These are phyloP conservation scores for Serranus cabrilla DNA, from an alignment of 2,797 vertebrate genomes.

Conservation along the genomic window DNA sequence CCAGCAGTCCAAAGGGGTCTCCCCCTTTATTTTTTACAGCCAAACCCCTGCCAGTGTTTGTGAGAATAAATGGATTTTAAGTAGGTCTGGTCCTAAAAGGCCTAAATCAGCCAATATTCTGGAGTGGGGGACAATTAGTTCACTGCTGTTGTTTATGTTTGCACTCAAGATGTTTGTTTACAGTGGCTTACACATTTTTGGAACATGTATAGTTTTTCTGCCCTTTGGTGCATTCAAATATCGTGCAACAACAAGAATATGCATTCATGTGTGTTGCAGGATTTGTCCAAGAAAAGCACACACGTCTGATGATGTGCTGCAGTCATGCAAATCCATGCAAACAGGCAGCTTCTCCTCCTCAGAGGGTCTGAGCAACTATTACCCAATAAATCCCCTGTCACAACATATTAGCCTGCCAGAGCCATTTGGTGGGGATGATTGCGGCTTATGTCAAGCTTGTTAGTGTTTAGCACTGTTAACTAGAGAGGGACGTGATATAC, in stretches of 20 bases:
- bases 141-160: constrained; percentile 13
- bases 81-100: constrained; percentile 31
- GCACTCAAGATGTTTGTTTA: constrained; percentile 10
- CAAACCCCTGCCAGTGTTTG: constrained; percentile 44
- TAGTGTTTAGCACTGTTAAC: constrained; percentile 75
- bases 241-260: not conserved
- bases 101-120: constrained; percentile 13
- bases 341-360: constrained; percentile 48
- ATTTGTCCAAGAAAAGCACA: not conserved
- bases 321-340: constrained; percentile 57
- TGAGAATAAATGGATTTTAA: constrained; percentile 61
- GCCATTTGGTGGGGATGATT: constrained; percentile 76
- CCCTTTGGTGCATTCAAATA: not conserved
- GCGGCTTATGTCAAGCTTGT: constrained; percentile 83
- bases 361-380: constrained; percentile 57
- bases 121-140: constrained; percentile 17
- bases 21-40: constrained; percentile 20
- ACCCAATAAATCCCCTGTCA: constrained; percentile 80
- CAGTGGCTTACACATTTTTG: not conserved
- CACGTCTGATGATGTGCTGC: not conserved
- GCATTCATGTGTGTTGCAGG: not conserved
- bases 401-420: constrained; percentile 74
- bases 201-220: not conserved
- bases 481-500: constrained; percentile 58
- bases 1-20: constrained; percentile 28